Evolutionary conservation across 2,113 vertebrate genomes (phyloP).

Genomic region (Piprites chloris): DNA sequence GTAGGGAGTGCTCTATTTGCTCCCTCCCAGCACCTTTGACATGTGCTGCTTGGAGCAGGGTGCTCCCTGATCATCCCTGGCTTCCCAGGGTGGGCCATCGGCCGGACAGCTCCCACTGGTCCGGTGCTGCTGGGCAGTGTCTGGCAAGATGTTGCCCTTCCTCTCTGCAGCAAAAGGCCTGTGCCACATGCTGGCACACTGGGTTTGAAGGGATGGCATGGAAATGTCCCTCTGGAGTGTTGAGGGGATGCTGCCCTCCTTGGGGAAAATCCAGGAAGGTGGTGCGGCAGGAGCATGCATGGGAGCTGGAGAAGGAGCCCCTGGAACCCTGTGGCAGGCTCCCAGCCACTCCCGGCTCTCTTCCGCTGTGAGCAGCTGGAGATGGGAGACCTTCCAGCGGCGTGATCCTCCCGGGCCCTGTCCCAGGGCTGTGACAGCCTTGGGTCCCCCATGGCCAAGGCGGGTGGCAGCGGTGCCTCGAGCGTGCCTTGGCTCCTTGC

Average conservation of each 20-base stretch:
- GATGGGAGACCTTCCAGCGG: background rate
- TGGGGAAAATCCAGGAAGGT: background rate
- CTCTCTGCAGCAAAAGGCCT: background rate
- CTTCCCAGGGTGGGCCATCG: background rate
- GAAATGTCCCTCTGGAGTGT: fast-evolving
- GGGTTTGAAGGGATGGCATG: background rate
- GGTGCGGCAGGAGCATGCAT: background rate
- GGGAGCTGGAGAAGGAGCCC: background rate
- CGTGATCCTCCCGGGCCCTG: background rate
- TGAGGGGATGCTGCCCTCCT: fast-evolving
- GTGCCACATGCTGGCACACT: fast-evolving
- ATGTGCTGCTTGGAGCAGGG: fast-evolving
- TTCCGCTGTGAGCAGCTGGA: background rate
- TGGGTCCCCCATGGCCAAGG: fast-evolving
- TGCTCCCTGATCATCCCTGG: background rate
- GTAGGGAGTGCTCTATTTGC: background rate
- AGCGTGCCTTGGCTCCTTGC: background rate
- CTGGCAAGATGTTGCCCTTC: background rate
- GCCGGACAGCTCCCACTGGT: background rate
- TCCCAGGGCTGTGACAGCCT: background rate
- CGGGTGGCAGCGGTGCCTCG: background rate
- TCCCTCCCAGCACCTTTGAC: background rate
- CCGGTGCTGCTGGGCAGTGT: background rate
- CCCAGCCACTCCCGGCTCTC: background rate
- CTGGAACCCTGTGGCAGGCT: background rate